Base-by-base conservation (phyloP, 2,113 vertebrate genomes). In the Tragelaphus strepsiceros region DNA sequence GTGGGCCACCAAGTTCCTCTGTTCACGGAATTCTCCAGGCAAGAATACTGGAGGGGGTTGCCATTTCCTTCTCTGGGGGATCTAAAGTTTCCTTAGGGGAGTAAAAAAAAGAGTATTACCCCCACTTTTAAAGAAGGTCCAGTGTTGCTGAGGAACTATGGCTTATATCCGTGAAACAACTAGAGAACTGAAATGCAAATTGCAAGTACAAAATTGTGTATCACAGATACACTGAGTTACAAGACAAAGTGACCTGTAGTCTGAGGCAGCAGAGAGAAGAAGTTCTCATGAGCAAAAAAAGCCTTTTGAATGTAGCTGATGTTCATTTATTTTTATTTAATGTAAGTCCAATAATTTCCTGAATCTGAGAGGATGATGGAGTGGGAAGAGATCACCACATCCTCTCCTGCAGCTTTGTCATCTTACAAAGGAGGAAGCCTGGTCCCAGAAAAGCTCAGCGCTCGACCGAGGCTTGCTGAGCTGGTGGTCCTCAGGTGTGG, bases 161-260 rank as follows among this genome's bases (percentile, higher is more conserved):
- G 17, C 15, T 82, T 64, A 39, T 10, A 17, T 10, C 54, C 10
- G 5, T 32, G 32, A 62, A 56, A 82, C 4, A 51, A 51, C 21
- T 26, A 11, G 32, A 84, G 30, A 91, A 43, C 11, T 35, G 6
- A 91, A 78, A 61, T 54, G 39, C 8, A 82, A 4, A 28, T 4
- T 32, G 1, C 30, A 28, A 80, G 15, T 26, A 84, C 62, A 88
- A 59, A 58, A 64, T 0, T 28, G 14, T 62, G 43, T 16, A 12
- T n/a, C n/a, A 89, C 11, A 51, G 19, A 43, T 2, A 54, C 3
- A 61, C 30, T 21, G 64, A 86, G 28, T 67, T 77, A 35, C 35
- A 51, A 59, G 21, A 62, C 0, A 13, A 13, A 74, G 30, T 0
- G 13, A 32, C 58, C 58, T 16, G 1, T 12, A n/a, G n/a, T 58